Percentiles rank a stretch among this genome's conserved stretches.
phyloP scores from a whole-genome alignment of 1,140 invertebrate species.

The Pararge aegeria region DNA sequence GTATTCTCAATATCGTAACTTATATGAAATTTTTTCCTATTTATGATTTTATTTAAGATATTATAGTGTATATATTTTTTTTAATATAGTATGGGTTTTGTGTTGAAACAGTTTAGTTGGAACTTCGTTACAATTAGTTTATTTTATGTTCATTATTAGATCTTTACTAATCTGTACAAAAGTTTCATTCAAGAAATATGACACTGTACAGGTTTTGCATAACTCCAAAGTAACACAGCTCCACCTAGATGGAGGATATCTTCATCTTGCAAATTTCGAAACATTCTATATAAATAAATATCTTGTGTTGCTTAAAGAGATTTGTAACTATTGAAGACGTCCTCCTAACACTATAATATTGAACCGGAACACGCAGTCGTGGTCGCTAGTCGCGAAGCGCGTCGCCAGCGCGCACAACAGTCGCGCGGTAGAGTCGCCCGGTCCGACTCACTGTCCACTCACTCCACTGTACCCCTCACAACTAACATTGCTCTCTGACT shows the following conservation, averaged over 20 bases:
- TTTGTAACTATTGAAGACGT: conserved; percentile 32
- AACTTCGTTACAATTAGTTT: conserved; percentile 16
- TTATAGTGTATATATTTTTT: conserved; percentile 31
- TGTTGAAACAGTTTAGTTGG: conserved; percentile 17
- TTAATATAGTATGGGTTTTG: conserved; percentile 22
- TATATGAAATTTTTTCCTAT: conserved; percentile 20
- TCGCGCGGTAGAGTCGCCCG: conserved; percentile 14
- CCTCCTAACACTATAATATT: conserved; percentile 41
- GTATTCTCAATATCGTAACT: conserved; percentile 19
- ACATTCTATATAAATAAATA: conserved; percentile 1
- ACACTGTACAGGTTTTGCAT: conserved; percentile 64
- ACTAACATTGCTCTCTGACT: conserved; percentile 79
- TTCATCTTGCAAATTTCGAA: conserved; percentile 21
- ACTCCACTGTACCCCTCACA: conserved; percentile 76
- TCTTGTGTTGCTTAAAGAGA: background rate
- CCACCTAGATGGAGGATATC: conserved; percentile 45
- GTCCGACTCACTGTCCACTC: conserved; percentile 50
- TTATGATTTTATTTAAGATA: conserved; percentile 24
- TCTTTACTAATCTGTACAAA: conserved; percentile 31
- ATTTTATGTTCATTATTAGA: conserved; percentile 19
- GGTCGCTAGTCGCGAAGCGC: conserved; percentile 30
- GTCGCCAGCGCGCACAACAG: conserved; percentile 7
- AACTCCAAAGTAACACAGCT: conserved; percentile 56
- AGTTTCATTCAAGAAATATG: conserved; percentile 28
- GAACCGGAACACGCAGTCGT: conserved; percentile 41